These are phyloP conservation scores for Eleginops maclovinus DNA, from an alignment of 2,113 vertebrate species.

Conservation along the genomic window DNA sequence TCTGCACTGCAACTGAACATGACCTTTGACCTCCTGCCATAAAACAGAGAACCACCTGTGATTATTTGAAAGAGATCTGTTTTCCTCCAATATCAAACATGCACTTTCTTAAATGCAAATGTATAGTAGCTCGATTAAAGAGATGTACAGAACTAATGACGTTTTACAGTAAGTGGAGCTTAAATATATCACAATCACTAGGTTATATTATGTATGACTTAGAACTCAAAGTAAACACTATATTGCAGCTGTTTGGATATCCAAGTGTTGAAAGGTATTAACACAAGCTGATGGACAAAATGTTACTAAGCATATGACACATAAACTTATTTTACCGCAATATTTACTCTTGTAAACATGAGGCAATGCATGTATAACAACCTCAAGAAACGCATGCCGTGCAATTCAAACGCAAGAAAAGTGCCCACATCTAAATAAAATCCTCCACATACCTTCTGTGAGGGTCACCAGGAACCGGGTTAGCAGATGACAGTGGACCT, in stretches of 20 bases:
- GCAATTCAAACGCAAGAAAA: neutral
- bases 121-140: neutral
- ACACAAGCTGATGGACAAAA: neutral
- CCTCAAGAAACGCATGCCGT: too few relatives aligned
- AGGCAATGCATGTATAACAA: too few relatives aligned
- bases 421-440: neutral
- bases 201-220: neutral
- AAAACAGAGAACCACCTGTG: neutral
- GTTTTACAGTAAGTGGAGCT: too few relatives aligned
- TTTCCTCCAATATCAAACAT: neutral
- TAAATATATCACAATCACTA: neutral
- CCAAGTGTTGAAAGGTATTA: neutral
- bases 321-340: neutral
- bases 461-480: neutral
- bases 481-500: neutral
- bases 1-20: neutral
- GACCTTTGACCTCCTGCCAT: constrained; percentile 18
- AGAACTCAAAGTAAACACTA: neutral
- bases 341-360: too few relatives aligned
- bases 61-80: neutral
- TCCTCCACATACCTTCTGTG: constrained; percentile 24
- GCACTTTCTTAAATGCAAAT: neutral
- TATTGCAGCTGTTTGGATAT: neutral
- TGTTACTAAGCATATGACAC: neutral
- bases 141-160: neutral